Evolutionary conservation across 1,140 invertebrate genomes (phyloP).

Genomic region (Diorhabda elongata): DNA sequence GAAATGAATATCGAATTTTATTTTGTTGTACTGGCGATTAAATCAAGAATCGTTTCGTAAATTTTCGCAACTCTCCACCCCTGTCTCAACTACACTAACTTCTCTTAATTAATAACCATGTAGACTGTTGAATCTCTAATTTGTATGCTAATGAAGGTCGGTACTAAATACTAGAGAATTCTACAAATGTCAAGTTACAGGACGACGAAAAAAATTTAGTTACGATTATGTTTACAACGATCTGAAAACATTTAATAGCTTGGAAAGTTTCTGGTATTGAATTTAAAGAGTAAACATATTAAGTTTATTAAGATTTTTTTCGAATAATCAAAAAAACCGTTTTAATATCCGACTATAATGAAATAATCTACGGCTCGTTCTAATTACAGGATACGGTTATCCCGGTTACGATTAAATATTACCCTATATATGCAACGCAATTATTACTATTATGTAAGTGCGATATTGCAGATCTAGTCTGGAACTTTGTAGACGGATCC

Average conservation of each 20-base stretch:
- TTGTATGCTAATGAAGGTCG: not conserved
- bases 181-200: not conserved
- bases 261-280: no score
- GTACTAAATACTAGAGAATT: not conserved
- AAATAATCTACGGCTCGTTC: constrained; percentile 28
- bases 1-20: no score
- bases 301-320: no score
- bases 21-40: no score
- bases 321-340: no score
- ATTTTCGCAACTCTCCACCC: not conserved
- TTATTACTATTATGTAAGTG: constrained; percentile 18
- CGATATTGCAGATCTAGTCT: constrained; percentile 12
- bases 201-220: not conserved
- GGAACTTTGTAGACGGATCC: no score
- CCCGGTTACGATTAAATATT: constrained; percentile 29
- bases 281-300: no score
- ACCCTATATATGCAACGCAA: constrained; percentile 15
- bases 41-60: no score
- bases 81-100: constrained; percentile 1
- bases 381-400: constrained; percentile 28
- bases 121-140: constrained; percentile 2
- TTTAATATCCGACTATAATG: constrained; percentile 17
- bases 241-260: not conserved
- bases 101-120: not conserved
- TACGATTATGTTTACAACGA: constrained; percentile 5